Evolutionary conservation across 1,140 invertebrate species (phyloP).

Genomic region (Papilio helenus): DNA sequence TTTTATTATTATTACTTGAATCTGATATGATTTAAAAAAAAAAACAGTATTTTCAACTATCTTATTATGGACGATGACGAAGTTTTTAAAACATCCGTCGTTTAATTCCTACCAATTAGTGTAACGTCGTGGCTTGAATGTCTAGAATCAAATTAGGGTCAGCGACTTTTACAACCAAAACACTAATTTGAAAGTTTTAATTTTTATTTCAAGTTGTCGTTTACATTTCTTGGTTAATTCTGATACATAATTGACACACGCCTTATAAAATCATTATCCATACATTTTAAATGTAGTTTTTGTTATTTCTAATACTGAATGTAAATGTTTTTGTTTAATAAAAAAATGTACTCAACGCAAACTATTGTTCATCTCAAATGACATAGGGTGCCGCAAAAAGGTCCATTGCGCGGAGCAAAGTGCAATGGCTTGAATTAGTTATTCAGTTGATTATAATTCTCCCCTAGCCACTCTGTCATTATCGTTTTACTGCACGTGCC

Average conservation of each 20-base stretch:
- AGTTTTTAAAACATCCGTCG: slow-evolving; percentile 23
- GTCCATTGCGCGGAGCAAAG: slow-evolving; percentile 65
- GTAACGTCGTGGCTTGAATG: not conserved
- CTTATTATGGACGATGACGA: slow-evolving; percentile 2
- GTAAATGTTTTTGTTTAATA: slow-evolving; percentile 47
- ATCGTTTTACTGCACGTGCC: slow-evolving; percentile 79
- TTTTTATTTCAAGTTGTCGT: not conserved
- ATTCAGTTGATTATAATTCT: slow-evolving; percentile 79
- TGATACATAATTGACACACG: not conserved
- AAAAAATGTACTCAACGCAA: slow-evolving; percentile 48
- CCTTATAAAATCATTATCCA: too few species aligned
- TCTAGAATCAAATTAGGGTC: slow-evolving; percentile 23
- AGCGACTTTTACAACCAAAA: not conserved
- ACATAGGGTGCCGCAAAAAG: slow-evolving; percentile 70
- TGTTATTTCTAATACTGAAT: not conserved
- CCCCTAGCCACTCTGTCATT: slow-evolving; percentile 79
- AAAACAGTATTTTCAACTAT: not conserved
- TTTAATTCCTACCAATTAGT: slow-evolving; percentile 20
- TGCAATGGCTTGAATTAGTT: slow-evolving; percentile 79
- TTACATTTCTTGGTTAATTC: not conserved
- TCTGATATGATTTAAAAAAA: too few species aligned
- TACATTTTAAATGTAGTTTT: too few species aligned
- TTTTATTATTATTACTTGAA: too few species aligned
- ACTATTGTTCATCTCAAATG: slow-evolving; percentile 38
- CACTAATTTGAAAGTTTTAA: not conserved